A percentile compares a stretch with the other conserved stretches of the same genome.
Evolutionary conservation across 2,113 vertebrate genomes (phyloP).

Genomic region (Potamarius usumacintae): DNA sequence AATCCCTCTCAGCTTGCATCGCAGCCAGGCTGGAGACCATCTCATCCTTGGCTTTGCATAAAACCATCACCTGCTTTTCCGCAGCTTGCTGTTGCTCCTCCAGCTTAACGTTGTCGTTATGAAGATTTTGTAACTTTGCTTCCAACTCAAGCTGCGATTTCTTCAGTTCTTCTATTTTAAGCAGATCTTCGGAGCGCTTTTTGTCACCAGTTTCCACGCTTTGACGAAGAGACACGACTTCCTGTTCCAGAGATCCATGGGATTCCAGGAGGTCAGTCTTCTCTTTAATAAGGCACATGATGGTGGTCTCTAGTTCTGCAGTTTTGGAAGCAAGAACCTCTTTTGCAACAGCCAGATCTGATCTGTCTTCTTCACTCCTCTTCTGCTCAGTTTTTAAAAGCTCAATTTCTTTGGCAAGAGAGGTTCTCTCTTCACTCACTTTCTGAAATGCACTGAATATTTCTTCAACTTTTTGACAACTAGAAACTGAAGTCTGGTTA

Average conservation of each 20-base stretch:
- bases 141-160: conserved; percentile 61
- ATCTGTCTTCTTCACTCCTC: conserved; percentile 68
- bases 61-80: conserved; percentile 48
- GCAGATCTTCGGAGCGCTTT: conserved; percentile 61
- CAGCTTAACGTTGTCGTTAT: conserved; percentile 66
- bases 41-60: conserved; percentile 65
- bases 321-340: conserved; percentile 65
- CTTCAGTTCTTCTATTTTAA: conserved; percentile 67
- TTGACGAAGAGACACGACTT: conserved; percentile 66
- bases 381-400: conserved; percentile 64
- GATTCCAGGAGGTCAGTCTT: conserved; percentile 69
- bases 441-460: conserved; percentile 71
- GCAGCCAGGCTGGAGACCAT: conserved; percentile 73
- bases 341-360: conserved; percentile 65
- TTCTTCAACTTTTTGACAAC: conserved; percentile 68
- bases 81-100: conserved; percentile 57
- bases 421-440: conserved; percentile 71
- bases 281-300: conserved; percentile 66
- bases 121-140: conserved; percentile 66
- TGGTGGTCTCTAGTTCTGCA: conserved; percentile 65
- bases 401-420: conserved; percentile 69
- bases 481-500: conserved; percentile 60
- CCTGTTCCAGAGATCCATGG: conserved; percentile 64
- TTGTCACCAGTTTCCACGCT: conserved; percentile 61
- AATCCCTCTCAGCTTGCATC: conserved; percentile 67